phyloP scores from a whole-genome alignment of 2,797 vertebrate species.

The Pachyuromys duprasi region DNA sequence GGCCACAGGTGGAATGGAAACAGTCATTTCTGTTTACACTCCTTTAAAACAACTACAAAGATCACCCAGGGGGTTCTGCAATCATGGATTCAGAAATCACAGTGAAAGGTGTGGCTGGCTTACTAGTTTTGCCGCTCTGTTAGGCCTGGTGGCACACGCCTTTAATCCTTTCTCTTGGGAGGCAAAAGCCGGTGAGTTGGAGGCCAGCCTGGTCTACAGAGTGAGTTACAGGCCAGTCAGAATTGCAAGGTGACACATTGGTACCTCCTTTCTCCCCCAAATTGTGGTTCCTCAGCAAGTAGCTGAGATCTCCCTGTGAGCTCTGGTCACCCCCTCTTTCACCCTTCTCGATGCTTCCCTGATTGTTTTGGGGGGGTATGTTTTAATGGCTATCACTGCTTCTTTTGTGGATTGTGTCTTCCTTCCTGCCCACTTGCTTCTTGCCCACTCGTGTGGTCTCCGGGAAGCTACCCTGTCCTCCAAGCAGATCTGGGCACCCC shows the following conservation, averaged over 20 bases:
- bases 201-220: neutral
- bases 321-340: neutral
- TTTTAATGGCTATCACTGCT: neutral
- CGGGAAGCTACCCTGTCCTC: neutral
- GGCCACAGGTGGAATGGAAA: neutral
- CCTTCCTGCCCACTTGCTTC: neutral
- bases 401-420: rapidly evolving
- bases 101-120: neutral
- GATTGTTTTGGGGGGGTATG: neutral
- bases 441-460: neutral
- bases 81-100: neutral
- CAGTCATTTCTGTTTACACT: neutral
- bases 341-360: neutral
- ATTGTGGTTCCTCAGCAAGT: neutral
- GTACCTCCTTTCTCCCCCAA: too few species aligned
- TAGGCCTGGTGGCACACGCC: neutral
- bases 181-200: neutral
- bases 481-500: neutral
- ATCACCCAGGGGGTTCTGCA: neutral
- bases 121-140: neutral
- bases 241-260: neutral
- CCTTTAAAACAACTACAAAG: neutral
- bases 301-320: neutral
- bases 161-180: neutral
- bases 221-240: neutral